Evolutionary conservation across 2,113 vertebrate species (phyloP).

Genomic region (Cricetomys ansorgei): DNA sequence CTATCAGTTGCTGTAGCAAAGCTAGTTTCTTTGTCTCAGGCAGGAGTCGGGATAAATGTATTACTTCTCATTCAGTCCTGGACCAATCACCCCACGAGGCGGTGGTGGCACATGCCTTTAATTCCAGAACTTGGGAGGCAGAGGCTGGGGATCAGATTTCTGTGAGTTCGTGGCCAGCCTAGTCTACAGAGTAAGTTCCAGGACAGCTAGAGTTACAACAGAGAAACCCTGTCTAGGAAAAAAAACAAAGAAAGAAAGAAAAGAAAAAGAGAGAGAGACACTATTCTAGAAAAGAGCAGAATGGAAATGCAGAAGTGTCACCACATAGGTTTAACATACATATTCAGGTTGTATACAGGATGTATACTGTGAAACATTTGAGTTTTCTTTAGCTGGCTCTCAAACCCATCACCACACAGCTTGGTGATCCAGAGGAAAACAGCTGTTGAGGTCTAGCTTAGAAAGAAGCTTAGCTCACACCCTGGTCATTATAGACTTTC

Average conservation of each 20-base stretch:
- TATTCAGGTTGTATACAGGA: not conserved
- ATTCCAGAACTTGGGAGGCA: too few species aligned
- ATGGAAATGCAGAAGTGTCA: not conserved
- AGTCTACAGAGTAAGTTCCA: too few species aligned
- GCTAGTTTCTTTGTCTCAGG: not conserved
- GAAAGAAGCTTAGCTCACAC: not conserved
- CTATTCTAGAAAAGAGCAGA: not conserved
- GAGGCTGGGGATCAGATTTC: too few species aligned
- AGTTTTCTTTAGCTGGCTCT: not conserved
- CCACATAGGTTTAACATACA: not conserved
- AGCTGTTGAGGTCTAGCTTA: not conserved
- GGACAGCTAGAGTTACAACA: too few species aligned
- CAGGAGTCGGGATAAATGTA: not conserved
- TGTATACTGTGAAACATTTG: not conserved
- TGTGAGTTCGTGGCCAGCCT: too few species aligned
- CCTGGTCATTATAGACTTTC: not conserved
- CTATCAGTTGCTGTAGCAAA: not conserved
- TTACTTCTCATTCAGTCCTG: conserved; percentile 30
- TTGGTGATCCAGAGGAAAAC: not conserved
- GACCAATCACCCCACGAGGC: not conserved
- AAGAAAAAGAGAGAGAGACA: not conserved
- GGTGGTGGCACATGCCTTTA: too few species aligned
- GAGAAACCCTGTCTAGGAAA: too few species aligned
- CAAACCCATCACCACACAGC: not conserved
- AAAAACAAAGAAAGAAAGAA: too few species aligned